Base-by-base conservation (phyloP, 2,113 vertebrate species). In the Tenrec ecaudatus region DNA sequence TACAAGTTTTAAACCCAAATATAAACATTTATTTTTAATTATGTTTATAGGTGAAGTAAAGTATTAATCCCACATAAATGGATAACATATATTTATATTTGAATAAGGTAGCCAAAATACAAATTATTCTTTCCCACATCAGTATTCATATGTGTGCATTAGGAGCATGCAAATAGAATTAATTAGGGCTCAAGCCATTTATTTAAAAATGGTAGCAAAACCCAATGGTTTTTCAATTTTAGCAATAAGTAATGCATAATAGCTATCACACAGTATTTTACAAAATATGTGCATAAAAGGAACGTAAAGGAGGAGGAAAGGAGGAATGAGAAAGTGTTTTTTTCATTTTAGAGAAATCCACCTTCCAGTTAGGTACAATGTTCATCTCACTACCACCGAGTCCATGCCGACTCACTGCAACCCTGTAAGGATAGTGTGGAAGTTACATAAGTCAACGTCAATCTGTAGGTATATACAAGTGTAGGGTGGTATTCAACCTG, bases 331-430 rank as follows among this genome's bases (percentile, higher is more conserved):
- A 95, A 94, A 68, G 31, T 53, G 66, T 57, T 85, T 86, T 85
- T 86, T 93, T 95, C 20, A 91, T 80, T 92, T 90, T 27, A 87
- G 33, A 94, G 78, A 90, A 94, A 95, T 82, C 6, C 4, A 68
- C 64, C 60, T 86, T 90, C 25, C 62, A 78, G 82, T 62, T 94
- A 86, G 93, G 6, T 23, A 73, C 36, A 90, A 71, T 83, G 1
- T 10, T 93, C 19, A 0, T 86, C 94, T 53, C 23, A 25, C 23
- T 20, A 12, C 6, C 20, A 62, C 2, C 60, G 3, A 16, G 23
- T 62, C 23, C 19, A 5, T 62, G 17, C 19, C 23, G 2, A 62
- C 60, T 62, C 20, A 19, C 60, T 23, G 60, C 15, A 22, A 23
- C 60, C 60, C 60, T 62, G 23, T 62, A 53, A 53, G 47, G 47